A percentile compares a stretch with the other conserved stretches of the same genome.
These are phyloP conservation scores for Elanus axillaris DNA, from an alignment of 2,113 vertebrate genomes.

Conservation along the genomic window DNA sequence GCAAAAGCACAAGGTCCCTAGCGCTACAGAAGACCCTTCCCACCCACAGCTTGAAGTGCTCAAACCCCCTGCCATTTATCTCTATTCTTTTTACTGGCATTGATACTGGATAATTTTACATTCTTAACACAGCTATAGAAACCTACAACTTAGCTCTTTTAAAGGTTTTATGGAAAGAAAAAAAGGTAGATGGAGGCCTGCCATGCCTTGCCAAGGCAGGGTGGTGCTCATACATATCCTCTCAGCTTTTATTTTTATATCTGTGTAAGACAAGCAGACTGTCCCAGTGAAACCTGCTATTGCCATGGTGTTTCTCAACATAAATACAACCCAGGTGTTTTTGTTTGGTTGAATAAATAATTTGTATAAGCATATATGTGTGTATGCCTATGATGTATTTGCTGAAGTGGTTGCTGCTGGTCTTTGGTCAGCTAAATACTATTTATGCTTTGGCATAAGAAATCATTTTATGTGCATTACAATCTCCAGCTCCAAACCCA, in stretches of 20 bases:
- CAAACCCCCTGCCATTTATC: background rate
- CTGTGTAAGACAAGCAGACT: background rate
- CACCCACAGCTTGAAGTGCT: background rate
- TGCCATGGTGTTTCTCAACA: background rate
- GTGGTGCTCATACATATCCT: background rate
- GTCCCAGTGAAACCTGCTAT: background rate
- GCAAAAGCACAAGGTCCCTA: background rate
- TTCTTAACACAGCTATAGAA: background rate
- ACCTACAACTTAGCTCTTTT: background rate
- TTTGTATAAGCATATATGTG: background rate
- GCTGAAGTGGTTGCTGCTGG: background rate
- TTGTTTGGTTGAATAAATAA: background rate
- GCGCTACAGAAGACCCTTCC: background rate
- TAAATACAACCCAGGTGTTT: background rate
- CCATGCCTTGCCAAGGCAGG: background rate
- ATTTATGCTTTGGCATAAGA: background rate
- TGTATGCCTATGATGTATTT: background rate
- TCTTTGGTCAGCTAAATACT: background rate
- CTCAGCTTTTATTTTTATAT: background rate
- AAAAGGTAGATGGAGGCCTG: background rate
- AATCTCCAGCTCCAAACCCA: background rate
- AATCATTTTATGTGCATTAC: background rate
- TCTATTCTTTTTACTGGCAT: background rate
- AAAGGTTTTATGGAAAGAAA: background rate
- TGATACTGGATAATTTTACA: background rate